Evolutionary conservation across 2,113 vertebrate species (phyloP), one percentile per base, ranked within the genome.

Genomic region (Ginglymostoma cirratum): DNA sequence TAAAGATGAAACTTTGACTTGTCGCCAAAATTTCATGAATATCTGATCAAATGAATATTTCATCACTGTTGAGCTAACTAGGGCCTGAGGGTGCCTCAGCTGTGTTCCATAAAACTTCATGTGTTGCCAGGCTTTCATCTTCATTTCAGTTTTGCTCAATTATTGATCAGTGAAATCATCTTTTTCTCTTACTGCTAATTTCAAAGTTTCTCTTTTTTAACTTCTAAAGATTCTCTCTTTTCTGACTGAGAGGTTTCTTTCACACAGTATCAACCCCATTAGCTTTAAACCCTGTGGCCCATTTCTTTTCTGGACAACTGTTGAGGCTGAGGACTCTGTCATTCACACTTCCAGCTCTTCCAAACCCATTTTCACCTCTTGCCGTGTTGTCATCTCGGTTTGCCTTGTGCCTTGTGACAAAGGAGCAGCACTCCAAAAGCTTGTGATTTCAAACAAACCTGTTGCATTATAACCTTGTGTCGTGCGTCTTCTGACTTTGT

Each of bases 41-140:
- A 30, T 66, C 21, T 67, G 89, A 93, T 15, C 61, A 92, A 93
- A 93, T 93, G 21, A 93, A 93, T 93, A 93, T 66, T 93, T 93
- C 61, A 93, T 93, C 6, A 15, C 34, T 2, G n/a, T 38, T 65
- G 55, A 92, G 15, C 89, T 66, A 7, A 34, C 65, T 92, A n/a
- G 55, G 34, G 34, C 89, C 61, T 38, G 34, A 17, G 65, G 89
- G 38, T 38, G n/a, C 27, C 15, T n/a, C 89, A 66, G 55, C 55
- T 38, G 61, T 66, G 34, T 15, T 0, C 1, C 30, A 6, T n/a
- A 90, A n/a, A 65, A 7, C 48, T 23, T 30, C 24, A 27, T 52
- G 85, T 87, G 19, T 61, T 93, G 61, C 0, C 34, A 92, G 55
- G 30, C 55, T 23, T 93, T 10, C 19, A 5, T 38, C 55, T 66